phyloP scores from a whole-genome alignment of 2,888 invertebrate species.

The Pristionchus mayeri region DNA sequence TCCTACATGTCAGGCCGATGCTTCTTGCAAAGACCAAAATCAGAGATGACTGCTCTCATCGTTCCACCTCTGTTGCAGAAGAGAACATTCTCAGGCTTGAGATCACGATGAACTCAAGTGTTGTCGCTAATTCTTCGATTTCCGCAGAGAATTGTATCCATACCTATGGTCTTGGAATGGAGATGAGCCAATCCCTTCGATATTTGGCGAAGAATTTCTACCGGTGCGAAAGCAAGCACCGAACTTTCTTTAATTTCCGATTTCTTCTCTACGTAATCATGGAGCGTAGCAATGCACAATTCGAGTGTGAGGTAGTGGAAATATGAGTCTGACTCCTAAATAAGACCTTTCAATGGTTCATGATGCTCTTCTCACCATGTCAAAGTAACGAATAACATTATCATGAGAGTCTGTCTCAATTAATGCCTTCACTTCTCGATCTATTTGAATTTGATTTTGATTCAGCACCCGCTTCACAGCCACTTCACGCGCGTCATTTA shows the following conservation, averaged over 20 bases:
- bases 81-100: neutral
- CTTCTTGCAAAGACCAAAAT: slow-evolving; percentile 98
- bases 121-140: no score
- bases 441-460: slow-evolving; percentile 94
- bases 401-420: neutral
- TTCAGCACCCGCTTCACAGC: slow-evolving; percentile 95
- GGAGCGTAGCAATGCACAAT: neutral
- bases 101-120: neutral
- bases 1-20: slow-evolving; percentile 85
- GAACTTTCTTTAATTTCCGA: neutral
- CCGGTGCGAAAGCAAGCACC: neutral
- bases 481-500: slow-evolving; percentile 92
- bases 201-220: neutral
- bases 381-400: neutral
- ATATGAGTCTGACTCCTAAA: neutral
- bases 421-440: slow-evolving; percentile 84
- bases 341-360: neutral
- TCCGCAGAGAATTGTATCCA: neutral
- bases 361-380: neutral
- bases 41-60: slow-evolving; percentile 92
- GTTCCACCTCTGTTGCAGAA: slow-evolving; percentile 77
- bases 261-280: neutral
- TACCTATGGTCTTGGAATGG: neutral
- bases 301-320: neutral
- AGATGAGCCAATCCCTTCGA: neutral